These are phyloP conservation scores for Mamestra brassicae DNA, from an alignment of 2,888 invertebrate species.

Conservation along the genomic window DNA sequence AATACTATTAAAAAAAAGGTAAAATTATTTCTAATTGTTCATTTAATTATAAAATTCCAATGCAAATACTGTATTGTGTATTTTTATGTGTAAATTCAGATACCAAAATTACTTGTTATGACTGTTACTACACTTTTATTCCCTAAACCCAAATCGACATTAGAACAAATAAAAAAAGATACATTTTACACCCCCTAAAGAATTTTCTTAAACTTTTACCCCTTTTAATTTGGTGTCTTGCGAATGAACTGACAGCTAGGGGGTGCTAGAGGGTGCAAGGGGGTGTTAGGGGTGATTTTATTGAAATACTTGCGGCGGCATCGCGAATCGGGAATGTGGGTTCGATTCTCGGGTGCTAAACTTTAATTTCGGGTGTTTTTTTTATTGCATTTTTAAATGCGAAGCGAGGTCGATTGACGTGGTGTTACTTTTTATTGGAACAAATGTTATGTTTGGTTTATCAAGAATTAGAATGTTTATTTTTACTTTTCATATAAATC, in stretches of 20 bases:
- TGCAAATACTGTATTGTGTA: too few species aligned
- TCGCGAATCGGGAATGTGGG: conserved; percentile 84
- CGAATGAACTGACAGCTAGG: conserved; percentile 64
- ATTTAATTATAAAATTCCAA: too few species aligned
- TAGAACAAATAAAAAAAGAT: background rate
- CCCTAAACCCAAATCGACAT: background rate
- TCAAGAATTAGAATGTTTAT: too few species aligned
- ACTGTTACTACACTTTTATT: background rate
- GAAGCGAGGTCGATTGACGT: background rate
- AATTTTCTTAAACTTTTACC: conserved; percentile 60
- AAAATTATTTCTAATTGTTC: too few species aligned
- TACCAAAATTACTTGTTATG: too few species aligned
- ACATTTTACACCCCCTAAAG: conserved; percentile 25
- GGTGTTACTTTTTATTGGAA: conserved; percentile 1
- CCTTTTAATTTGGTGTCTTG: conserved; percentile 70
- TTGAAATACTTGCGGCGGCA: conserved; percentile 85
- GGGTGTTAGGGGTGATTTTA: conserved; percentile 73
- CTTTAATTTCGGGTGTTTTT: conserved; percentile 77
- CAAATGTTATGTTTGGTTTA: background rate
- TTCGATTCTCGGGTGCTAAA: conserved; percentile 75
- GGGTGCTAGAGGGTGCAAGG: conserved; percentile 30
- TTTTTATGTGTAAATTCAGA: too few species aligned
- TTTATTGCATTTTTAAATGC: conserved; percentile 68
- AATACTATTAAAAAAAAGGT: too few species aligned
- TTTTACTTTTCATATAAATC: background rate